phyloP scores from a whole-genome alignment of 2,797 vertebrate genomes.

The Enteromius fasciolatus region DNA sequence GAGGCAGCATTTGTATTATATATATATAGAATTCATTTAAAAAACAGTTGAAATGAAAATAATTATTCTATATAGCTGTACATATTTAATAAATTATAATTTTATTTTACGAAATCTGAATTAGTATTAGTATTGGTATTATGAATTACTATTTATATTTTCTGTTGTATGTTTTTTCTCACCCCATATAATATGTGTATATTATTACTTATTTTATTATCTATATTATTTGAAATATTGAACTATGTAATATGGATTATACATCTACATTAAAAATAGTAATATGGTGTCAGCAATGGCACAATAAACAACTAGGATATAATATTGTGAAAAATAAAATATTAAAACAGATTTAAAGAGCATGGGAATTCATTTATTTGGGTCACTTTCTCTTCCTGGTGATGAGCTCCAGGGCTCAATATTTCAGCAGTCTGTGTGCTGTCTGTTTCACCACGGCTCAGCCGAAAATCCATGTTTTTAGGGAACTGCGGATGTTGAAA shows the following conservation, averaged over 20 bases:
- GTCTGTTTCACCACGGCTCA: background rate
- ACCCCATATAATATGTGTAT: background rate
- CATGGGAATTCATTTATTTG: background rate
- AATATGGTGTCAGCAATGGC: background rate
- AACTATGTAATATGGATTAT: background rate
- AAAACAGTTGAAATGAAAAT: background rate
- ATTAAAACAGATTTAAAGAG: background rate
- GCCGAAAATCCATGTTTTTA: slow-evolving; percentile 21
- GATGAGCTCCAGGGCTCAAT: background rate
- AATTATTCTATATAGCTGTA: background rate
- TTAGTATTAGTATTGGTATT: no score
- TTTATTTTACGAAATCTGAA: no score
- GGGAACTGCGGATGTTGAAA: background rate
- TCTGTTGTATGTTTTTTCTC: background rate
- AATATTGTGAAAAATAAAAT: background rate
- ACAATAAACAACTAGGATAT: background rate
- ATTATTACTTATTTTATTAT: background rate
- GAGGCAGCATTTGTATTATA: no score
- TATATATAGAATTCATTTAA: no score
- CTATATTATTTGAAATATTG: background rate
- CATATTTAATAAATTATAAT: background rate
- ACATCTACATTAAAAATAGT: background rate
- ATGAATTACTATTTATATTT: background rate
- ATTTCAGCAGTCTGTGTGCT: background rate
- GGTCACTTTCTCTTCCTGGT: no score